phyloP scores from a whole-genome alignment of 2,888 invertebrate genomes.

The Apodemia hepburni region DNA sequence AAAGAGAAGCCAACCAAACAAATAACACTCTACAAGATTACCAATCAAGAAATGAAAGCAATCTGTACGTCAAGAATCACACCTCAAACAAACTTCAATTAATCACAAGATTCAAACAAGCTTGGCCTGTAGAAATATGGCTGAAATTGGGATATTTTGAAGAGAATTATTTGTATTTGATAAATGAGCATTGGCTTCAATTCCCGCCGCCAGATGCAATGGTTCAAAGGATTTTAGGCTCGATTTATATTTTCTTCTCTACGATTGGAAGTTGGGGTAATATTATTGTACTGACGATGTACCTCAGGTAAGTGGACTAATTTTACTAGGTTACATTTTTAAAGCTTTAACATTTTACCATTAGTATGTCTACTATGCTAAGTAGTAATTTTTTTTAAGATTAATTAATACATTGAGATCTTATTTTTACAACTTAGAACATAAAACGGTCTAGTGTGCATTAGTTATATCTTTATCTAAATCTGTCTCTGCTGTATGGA shows the following conservation, averaged over 20 bases:
- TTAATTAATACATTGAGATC: no score
- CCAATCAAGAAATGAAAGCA: conserved; percentile 23
- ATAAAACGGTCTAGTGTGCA: no score
- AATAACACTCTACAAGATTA: conserved; percentile 20
- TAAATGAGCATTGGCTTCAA: conserved; percentile 87
- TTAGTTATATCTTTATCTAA: no score
- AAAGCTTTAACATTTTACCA: no score
- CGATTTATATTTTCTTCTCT: conserved; percentile 82
- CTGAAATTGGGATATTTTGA: conserved; percentile 74
- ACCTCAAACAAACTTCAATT: conserved; percentile 42
- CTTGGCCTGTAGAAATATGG: conserved; percentile 75
- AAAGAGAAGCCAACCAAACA: conserved; percentile 20
- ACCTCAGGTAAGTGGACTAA: conserved; percentile 79
- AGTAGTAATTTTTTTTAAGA: no score
- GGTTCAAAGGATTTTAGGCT: conserved; percentile 81
- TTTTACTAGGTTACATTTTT: no score
- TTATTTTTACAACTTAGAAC: no score
- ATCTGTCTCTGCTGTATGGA: no score
- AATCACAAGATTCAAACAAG: conserved; percentile 51
- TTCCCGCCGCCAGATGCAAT: conserved; percentile 82
- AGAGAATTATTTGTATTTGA: conserved; percentile 77
- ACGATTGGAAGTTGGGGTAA: conserved; percentile 86
- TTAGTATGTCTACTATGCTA: no score
- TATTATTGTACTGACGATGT: conserved; percentile 85
- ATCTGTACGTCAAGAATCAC: conserved; percentile 25